phyloP scores from a whole-genome alignment of 2,888 invertebrate genomes.

The Nasonovia ribisnigri region DNA sequence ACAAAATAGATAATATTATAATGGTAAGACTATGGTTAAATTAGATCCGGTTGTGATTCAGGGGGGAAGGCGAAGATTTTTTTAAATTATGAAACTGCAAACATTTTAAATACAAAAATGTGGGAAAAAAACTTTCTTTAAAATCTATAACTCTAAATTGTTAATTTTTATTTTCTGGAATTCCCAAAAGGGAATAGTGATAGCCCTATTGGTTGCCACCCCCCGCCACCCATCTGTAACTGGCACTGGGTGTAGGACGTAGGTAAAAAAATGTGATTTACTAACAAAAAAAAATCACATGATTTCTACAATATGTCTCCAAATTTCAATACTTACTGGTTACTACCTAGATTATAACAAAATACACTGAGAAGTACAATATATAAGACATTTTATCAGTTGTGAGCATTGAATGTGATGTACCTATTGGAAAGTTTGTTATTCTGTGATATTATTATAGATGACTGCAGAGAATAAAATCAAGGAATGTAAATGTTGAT shows the following conservation, averaged over 20 bases:
- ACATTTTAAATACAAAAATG: neutral
- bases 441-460: no score
- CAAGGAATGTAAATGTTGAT: no score
- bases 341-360: no score
- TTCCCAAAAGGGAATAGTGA: neutral
- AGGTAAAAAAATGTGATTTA: neutral
- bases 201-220: neutral
- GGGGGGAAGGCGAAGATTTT: neutral
- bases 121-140: neutral
- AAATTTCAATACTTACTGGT: no score
- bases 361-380: no score
- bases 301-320: no score
- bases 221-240: neutral
- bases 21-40: neutral
- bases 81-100: neutral
- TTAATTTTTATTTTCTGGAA: neutral
- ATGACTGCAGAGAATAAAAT: no score
- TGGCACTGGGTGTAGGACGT: neutral
- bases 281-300: neutral
- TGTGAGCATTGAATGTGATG: no score
- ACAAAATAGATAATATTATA: no score
- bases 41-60: neutral
- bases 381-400: no score
- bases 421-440: no score
- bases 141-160: neutral